A percentile compares a stretch with the other conserved stretches of the same genome.
These are phyloP conservation scores for Botia almorhae DNA, from an alignment of 2,797 vertebrate genomes.

Conservation along the genomic window DNA sequence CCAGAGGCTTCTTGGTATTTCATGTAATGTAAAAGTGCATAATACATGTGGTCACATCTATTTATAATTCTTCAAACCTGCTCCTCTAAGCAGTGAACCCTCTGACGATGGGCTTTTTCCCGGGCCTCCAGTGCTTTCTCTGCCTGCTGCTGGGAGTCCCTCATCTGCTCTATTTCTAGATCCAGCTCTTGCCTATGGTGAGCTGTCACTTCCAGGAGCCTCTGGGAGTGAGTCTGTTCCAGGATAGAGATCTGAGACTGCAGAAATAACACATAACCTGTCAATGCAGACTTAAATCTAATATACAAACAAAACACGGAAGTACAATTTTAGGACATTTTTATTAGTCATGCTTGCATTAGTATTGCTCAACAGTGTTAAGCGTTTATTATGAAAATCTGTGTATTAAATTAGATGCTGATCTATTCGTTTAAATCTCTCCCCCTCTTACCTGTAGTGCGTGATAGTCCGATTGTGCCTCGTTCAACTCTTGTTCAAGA, in stretches of 20 bases:
- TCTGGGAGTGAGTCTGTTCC: conserved; percentile 76
- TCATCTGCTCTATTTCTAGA: conserved; percentile 70
- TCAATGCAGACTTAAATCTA: conserved; percentile 2
- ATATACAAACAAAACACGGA: conserved; percentile 14
- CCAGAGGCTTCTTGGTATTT: neutral
- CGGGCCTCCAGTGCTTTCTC: conserved; percentile 70
- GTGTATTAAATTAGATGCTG: conserved; percentile 11
- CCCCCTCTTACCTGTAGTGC: conserved; percentile 74
- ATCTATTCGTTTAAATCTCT: conserved; percentile 33
- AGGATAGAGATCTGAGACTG: conserved; percentile 75
- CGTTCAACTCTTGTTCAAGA: conserved; percentile 72
- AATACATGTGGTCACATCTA: neutral
- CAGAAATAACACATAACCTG: conserved; percentile 36
- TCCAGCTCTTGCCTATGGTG: conserved; percentile 77
- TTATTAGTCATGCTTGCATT: no score
- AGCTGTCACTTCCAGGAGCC: conserved; percentile 75
- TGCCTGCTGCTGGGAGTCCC: conserved; percentile 72
- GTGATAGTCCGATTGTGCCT: conserved; percentile 70
- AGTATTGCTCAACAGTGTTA: neutral
- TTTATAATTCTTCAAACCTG: conserved; percentile 69
- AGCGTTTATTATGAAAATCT: no score
- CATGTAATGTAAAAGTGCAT: conserved; percentile 9
- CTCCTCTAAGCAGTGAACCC: conserved; percentile 76
- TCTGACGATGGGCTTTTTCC: conserved; percentile 74
- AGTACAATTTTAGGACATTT: conserved; percentile 34